phyloP scores from a whole-genome alignment of 2,888 invertebrate species.

The Lasioglossum marginatum region DNA sequence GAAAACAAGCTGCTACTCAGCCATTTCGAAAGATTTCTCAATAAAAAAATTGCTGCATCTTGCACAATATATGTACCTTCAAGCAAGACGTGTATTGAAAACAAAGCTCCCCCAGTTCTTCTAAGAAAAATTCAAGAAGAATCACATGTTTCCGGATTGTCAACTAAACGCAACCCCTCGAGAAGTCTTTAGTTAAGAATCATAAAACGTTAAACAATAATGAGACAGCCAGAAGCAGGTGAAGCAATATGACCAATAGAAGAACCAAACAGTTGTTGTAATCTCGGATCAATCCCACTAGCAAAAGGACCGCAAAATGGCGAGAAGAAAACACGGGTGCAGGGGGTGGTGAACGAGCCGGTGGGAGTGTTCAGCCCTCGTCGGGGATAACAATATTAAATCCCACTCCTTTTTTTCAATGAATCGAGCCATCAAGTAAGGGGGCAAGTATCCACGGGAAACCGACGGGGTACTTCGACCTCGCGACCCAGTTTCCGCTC shows the following conservation, averaged over 20 bases:
- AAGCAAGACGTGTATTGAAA: neutral
- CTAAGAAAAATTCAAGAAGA: neutral
- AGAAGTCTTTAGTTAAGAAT: neutral
- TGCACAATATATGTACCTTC: neutral
- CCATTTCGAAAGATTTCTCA: no score
- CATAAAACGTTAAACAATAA: neutral
- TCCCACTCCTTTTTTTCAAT: constrained; percentile 67
- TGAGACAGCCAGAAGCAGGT: neutral
- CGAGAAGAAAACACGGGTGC: neutral
- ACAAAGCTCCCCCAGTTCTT: neutral
- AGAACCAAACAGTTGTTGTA: neutral
- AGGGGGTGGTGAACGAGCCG: neutral
- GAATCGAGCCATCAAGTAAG: constrained; percentile 65
- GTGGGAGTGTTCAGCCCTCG: neutral
- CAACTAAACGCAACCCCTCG: neutral
- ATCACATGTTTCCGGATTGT: neutral
- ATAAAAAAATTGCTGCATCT: no score
- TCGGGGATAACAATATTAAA: constrained; percentile 53
- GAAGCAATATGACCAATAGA: neutral
- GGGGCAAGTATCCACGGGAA: constrained; percentile 64
- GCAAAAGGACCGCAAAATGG: neutral
- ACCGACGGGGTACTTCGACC: constrained; percentile 80
- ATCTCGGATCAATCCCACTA: neutral
- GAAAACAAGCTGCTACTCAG: no score
- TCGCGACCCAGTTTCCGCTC: constrained; percentile 80